These are phyloP conservation scores for Hepsetus odoe DNA, from an alignment of 2,113 vertebrate species.

Conservation along the genomic window DNA sequence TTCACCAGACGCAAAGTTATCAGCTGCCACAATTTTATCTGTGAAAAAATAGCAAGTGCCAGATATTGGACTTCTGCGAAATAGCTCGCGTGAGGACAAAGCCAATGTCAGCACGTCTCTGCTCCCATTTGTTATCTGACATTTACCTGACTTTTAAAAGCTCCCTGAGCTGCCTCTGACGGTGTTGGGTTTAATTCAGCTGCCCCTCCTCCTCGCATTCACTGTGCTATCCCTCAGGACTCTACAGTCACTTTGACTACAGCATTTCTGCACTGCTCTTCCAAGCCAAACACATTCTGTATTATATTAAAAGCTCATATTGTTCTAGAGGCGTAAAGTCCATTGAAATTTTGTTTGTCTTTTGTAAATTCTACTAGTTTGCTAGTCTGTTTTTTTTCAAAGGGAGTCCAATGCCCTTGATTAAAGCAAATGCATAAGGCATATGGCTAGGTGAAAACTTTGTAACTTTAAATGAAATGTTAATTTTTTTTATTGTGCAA, in stretches of 20 bases:
- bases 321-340: background rate
- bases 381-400: no score
- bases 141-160: conserved; percentile 46
- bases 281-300: background rate
- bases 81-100: conserved; percentile 10
- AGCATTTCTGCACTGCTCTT: background rate
- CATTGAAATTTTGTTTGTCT: no score
- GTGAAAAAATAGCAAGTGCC: background rate
- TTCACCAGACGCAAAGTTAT: conserved; percentile 1
- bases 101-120: background rate
- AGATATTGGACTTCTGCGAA: background rate
- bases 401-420: no score
- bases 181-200: conserved; percentile 14
- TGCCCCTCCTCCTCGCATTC: background rate
- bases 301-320: background rate
- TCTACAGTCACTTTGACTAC: background rate
- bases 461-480: no score
- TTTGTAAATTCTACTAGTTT: background rate
- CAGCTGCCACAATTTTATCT: background rate
- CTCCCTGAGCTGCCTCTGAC: background rate
- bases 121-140: conserved; percentile 21
- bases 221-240: background rate
- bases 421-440: no score
- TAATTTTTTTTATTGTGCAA: no score
- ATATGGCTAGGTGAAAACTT: no score